Evolutionary conservation across 2,888 invertebrate species (phyloP).

Genomic region (Drosophila melanosoma): DNA sequence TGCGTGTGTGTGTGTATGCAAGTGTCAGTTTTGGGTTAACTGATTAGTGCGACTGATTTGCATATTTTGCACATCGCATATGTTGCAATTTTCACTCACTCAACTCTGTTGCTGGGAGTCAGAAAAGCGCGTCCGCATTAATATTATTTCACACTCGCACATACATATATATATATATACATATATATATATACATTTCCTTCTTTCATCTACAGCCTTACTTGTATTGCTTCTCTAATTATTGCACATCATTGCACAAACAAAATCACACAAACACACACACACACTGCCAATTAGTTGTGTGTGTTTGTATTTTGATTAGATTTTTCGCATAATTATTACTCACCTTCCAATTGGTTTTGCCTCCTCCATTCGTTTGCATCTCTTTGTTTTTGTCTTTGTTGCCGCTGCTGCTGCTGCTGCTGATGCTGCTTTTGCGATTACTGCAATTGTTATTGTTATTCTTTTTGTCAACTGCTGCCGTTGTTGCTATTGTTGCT

Average conservation of each 20-base stretch:
- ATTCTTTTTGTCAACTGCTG: conserved; percentile 54
- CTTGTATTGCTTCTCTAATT: conserved; percentile 44
- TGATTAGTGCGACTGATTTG: conserved; percentile 57
- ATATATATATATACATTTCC: conserved; percentile 35
- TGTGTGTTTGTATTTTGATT: conserved; percentile 14
- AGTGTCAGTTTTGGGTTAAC: conserved; percentile 44
- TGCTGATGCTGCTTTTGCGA: conserved; percentile 30
- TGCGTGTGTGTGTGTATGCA: neutral
- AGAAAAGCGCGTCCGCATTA: conserved; percentile 47
- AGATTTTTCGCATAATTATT: conserved; percentile 31
- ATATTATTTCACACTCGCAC: conserved; percentile 50
- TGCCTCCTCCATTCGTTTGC: conserved; percentile 78
- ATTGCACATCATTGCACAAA: conserved; percentile 46
- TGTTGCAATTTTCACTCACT: conserved; percentile 40
- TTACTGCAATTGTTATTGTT: conserved; percentile 60
- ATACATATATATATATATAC: neutral
- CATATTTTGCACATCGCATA: conserved; percentile 16
- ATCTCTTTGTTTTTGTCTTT: conserved; percentile 82
- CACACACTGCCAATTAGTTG: conserved; percentile 5
- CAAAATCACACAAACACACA: neutral
- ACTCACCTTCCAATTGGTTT: conserved; percentile 84
- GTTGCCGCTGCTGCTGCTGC: conserved; percentile 45
- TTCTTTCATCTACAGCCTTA: conserved; percentile 32
- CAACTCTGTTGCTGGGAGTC: conserved; percentile 16
- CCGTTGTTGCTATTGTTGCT: conserved; percentile 23